phyloP scores from a whole-genome alignment of 2,113 vertebrate species.

The Bos indicus region DNA sequence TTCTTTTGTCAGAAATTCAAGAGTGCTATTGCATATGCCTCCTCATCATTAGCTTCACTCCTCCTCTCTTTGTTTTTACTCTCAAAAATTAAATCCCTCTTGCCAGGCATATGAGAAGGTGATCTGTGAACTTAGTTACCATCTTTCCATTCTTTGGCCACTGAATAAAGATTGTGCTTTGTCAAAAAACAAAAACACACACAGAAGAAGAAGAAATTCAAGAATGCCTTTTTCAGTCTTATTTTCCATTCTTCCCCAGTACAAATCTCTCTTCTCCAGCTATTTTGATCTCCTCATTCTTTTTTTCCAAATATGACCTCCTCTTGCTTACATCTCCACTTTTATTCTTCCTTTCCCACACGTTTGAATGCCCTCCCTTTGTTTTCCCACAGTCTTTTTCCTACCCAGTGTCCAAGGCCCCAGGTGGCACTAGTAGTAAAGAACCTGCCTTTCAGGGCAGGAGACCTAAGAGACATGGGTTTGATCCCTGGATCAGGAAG shows the following conservation, averaged over 20 bases:
- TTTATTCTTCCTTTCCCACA: background rate
- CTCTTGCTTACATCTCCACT: background rate
- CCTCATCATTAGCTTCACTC: background rate
- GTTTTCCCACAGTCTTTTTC: background rate
- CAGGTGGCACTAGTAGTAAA: background rate
- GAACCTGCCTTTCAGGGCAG: background rate
- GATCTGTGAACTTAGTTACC: background rate
- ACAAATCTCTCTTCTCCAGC: background rate
- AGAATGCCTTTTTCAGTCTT: background rate
- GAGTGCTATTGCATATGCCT: background rate
- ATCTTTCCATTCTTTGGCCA: background rate
- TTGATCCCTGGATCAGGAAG: background rate
- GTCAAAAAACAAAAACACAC: background rate
- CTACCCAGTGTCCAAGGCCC: background rate
- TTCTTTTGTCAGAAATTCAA: slow-evolving; percentile 27
- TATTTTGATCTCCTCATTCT: background rate
- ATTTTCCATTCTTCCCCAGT: background rate
- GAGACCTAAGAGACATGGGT: background rate
- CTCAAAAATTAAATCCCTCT: background rate
- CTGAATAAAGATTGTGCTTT: background rate
- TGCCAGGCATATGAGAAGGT: background rate
- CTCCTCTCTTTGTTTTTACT: background rate
- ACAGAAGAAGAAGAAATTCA: background rate
- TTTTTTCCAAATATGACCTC: background rate
- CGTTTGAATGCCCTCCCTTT: background rate